These are phyloP conservation scores for Syritta pipiens DNA, from an alignment of 2,888 invertebrate species.

Conservation along the genomic window DNA sequence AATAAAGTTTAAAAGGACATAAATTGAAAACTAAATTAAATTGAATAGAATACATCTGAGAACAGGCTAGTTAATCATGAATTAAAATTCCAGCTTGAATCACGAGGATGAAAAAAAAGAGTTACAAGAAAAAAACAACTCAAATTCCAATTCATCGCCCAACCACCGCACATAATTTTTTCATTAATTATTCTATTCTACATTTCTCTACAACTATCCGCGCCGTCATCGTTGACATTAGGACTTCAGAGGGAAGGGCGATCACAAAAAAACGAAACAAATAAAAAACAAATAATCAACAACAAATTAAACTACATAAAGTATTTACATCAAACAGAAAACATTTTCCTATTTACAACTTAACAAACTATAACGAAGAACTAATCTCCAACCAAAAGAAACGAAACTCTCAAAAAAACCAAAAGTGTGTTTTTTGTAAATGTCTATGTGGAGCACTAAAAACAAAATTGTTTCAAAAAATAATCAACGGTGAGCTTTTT, in stretches of 20 bases:
- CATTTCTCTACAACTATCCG: constrained; percentile 6
- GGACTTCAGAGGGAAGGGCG: not conserved
- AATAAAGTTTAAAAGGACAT: no score
- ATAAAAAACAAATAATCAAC: constrained; percentile 13
- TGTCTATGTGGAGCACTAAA: constrained; percentile 45
- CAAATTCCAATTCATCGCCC: constrained; percentile 28
- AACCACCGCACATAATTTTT: not conserved
- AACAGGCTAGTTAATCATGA: no score
- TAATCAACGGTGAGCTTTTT: constrained; percentile 37
- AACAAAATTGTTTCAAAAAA: not conserved
- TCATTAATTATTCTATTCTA: constrained; percentile 20
- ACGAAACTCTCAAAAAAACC: constrained; percentile 15
- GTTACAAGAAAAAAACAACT: no score
- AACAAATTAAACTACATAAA: constrained; percentile 36
- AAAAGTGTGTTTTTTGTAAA: constrained; percentile 31
- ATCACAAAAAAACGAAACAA: constrained; percentile 1
- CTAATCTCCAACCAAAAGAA: constrained; percentile 7
- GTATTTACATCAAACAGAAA: not conserved
- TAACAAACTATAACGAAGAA: constrained; percentile 8
- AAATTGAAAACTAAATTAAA: no score
- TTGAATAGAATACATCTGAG: no score
- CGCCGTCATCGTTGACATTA: constrained; percentile 21
- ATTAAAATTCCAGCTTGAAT: no score
- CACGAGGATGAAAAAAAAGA: no score
- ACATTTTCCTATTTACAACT: constrained; percentile 17